A percentile compares a stretch with the other conserved stretches of the same genome.
Conservation (phyloP, 2,797 vertebrate species). For the Trematomus bernacchii region DNA sequence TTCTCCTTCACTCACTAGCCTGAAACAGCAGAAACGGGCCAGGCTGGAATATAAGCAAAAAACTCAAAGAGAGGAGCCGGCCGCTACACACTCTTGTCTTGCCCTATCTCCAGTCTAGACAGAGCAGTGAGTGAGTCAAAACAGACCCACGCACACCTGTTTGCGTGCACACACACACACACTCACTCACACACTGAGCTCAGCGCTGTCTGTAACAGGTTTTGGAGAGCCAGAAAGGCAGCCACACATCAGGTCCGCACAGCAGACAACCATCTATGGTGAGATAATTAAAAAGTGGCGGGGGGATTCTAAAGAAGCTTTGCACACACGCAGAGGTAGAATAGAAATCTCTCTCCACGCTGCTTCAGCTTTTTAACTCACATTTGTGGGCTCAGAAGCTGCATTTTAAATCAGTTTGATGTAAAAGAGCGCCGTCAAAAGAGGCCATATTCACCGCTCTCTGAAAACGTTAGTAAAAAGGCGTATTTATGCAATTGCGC, state of each 20-base stretch:
- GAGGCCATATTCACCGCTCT: constrained; percentile 49
- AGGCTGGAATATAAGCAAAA: constrained; percentile 64
- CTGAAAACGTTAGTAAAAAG: constrained; percentile 66
- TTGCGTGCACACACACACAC: constrained; percentile 24
- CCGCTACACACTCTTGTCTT: constrained; percentile 49
- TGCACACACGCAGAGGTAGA: constrained; percentile 62
- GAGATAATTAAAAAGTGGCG: constrained; percentile 77
- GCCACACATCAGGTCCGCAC: constrained; percentile 48
- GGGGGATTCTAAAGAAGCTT: constrained; percentile 61
- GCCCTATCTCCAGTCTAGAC: constrained; percentile 63
- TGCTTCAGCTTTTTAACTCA: constrained; percentile 60
- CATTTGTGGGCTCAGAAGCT: constrained; percentile 63
- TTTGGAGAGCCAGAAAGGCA: constrained; percentile 52
- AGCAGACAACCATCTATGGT: constrained; percentile 66
- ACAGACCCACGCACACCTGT: constrained; percentile 44
- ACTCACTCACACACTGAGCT: constrained; percentile 37
- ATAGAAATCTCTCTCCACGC: constrained; percentile 49
- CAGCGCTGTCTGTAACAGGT: constrained; percentile 47
- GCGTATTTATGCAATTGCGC: constrained; percentile 57
- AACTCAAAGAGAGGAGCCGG: constrained; percentile 53
- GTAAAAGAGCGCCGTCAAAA: constrained; percentile 64
- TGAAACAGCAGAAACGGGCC: constrained; percentile 77
- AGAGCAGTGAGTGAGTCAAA: constrained; percentile 50
- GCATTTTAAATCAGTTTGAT: constrained; percentile 71
- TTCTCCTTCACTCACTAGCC: constrained; percentile 73